Evolutionary conservation across 2,888 invertebrate species (phyloP), one percentile per base, ranked within the genome.

Genomic region (Idaea dimidiata): DNA sequence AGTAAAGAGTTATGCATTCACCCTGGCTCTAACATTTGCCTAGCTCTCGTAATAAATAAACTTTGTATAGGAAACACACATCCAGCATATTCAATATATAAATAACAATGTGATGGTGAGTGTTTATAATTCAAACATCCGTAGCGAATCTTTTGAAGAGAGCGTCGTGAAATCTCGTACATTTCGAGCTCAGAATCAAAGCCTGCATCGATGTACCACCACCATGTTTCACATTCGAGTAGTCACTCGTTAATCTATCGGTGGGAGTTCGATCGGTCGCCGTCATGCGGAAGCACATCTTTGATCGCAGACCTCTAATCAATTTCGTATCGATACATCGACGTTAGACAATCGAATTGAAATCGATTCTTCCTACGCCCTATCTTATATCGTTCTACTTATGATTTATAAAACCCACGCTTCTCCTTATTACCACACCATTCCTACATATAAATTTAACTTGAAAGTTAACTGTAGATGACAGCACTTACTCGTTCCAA

Each of bases 271-370:
- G 78, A 76, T 79, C 75, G 75, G 75, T 75, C 72, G 74, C 79
- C 74, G 78, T 82, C 86, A 84, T 77, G 87, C 85, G 87, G 88
- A 88, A 88, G 85, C 82, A 81, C 81, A 86, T 86, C 87, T 86
- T 86, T 85, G 88, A 88, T 87, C 86, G 86, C 78, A 63, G 72
- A 73, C 75, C 72, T 76, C 79, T 84, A 88, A 88, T 88, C 88
- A 87, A 86, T 86, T 83, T 79, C 79, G 62, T 82, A 85, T 82
- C 84, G 79, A 84, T 81, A 81, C 77, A 81, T 82, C 80, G 82
- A 77, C 80, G 75, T 72, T 82, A 72, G 73, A 79, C 75, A 78
- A 82, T 81, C 81, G 78, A 43, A 64, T 60, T 57, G 54, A 81
- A 81, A 79, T 76, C 78, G 82, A 79, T 82, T 77, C 83, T 75